Conservation (phyloP, 2,888 invertebrate species). For the Standfussiana lucernea region DNA sequence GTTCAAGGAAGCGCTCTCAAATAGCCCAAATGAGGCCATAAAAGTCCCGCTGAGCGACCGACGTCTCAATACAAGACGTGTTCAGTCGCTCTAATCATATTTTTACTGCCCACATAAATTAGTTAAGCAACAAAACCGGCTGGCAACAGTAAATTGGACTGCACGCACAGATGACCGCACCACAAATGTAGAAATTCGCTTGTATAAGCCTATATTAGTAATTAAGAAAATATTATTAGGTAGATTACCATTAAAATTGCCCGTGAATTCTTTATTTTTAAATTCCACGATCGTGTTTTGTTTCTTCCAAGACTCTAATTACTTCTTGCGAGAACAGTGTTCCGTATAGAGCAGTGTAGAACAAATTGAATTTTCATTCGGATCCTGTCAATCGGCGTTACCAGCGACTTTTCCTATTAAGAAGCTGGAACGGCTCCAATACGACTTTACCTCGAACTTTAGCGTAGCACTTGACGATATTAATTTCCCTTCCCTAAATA, state of each 20-base stretch:
- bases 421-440: slow-evolving; percentile 73
- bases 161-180: slow-evolving; percentile 73
- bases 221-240: slow-evolving; percentile 50
- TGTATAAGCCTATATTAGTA: slow-evolving; percentile 46
- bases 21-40: slow-evolving; percentile 87
- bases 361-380: slow-evolving; percentile 68
- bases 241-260: slow-evolving; percentile 30
- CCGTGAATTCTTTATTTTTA: slow-evolving; percentile 28
- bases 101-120: slow-evolving; percentile 86
- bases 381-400: slow-evolving; percentile 66
- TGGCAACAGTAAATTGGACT: slow-evolving; percentile 74
- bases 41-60: slow-evolving; percentile 85
- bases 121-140: slow-evolving; percentile 77
- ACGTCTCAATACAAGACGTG: slow-evolving; percentile 81
- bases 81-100: slow-evolving; percentile 84
- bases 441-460: slow-evolving; percentile 68
- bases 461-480: slow-evolving; percentile 62
- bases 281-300: slow-evolving; percentile 24
- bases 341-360: slow-evolving; percentile 45
- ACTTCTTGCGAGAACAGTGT: slow-evolving; percentile 26
- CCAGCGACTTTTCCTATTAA: slow-evolving; percentile 73
- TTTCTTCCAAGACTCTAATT: slow-evolving; percentile 41
- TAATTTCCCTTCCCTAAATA: slow-evolving; percentile 54
- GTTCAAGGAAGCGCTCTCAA: slow-evolving; percentile 86
- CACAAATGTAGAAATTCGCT: slow-evolving; percentile 62